These are phyloP conservation scores for Cossypha niveicapilla DNA, from an alignment of 2,797 vertebrate genomes.

Conservation along the genomic window DNA sequence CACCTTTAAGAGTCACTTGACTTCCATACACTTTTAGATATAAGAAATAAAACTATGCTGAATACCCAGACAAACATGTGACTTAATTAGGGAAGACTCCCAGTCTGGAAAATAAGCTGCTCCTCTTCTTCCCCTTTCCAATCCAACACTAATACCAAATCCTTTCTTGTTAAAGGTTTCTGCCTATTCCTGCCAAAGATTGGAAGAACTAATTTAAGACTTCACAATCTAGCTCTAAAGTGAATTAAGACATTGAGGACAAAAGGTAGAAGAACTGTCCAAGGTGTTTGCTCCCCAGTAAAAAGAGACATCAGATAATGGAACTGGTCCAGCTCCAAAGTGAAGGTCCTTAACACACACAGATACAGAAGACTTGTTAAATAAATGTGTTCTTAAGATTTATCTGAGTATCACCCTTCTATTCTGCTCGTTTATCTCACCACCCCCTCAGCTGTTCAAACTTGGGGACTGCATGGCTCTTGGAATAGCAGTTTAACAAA, in stretches of 20 bases:
- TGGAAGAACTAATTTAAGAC: neutral
- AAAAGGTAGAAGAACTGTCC: neutral
- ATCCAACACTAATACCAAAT: neutral
- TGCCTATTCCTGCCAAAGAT: neutral
- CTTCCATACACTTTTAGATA: neutral
- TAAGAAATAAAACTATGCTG: neutral
- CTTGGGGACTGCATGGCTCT: neutral
- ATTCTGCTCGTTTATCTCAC: neutral
- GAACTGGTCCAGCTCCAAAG: neutral
- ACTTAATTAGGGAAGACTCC: neutral
- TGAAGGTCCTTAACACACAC: neutral
- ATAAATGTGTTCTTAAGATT: neutral
- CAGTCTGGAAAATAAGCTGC: neutral
- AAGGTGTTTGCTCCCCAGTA: neutral
- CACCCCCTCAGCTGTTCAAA: neutral
- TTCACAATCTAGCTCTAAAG: neutral
- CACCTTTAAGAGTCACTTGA: neutral
- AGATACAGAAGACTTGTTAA: neutral
- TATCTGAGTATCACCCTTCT: neutral
- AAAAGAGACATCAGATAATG: neutral
- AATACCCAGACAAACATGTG: neutral
- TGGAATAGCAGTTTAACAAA: neutral
- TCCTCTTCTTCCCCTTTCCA: neutral
- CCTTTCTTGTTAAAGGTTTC: neutral
- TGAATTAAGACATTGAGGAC: neutral